These are phyloP conservation scores for Acrobasis consociella DNA, from an alignment of 2,888 invertebrate genomes.

Conservation along the genomic window DNA sequence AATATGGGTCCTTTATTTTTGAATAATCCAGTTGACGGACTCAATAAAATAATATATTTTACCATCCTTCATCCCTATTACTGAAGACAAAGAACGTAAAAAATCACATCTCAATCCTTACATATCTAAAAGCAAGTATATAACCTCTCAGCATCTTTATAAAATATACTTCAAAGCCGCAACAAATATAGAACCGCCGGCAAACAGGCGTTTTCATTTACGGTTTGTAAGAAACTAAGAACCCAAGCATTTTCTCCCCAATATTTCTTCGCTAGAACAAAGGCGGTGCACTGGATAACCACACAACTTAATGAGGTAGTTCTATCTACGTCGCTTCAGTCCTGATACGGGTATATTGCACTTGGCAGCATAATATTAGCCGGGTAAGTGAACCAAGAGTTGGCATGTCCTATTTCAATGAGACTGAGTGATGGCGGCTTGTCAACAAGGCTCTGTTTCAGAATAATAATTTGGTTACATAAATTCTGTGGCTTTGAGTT, in stretches of 20 bases:
- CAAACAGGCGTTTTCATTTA: conserved; percentile 27
- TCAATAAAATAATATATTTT: no score
- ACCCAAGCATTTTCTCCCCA: conserved; percentile 38
- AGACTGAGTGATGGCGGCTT: conserved; percentile 50
- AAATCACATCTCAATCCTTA: no score
- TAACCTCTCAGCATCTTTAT: not conserved
- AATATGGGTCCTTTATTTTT: no score
- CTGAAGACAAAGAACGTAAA: no score
- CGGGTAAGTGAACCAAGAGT: conserved; percentile 44
- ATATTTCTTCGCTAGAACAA: conserved; percentile 49
- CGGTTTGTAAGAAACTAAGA: conserved; percentile 27
- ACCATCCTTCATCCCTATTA: no score
- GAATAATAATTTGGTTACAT: conserved; percentile 52
- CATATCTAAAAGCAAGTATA: no score
- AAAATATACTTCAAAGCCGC: conserved; percentile 2
- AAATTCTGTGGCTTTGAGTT: conserved; percentile 34
- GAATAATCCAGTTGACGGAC: no score
- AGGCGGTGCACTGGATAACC: conserved; percentile 49
- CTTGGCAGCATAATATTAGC: conserved; percentile 35
- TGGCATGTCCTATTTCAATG: conserved; percentile 52
- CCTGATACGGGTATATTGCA: conserved; percentile 44
- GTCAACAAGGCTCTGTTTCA: conserved; percentile 41
- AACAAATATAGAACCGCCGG: conserved; percentile 26
- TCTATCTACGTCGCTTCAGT: conserved; percentile 52
- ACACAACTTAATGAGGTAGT: conserved; percentile 60